Percentiles rank a stretch among this genome's conserved stretches.
Evolutionary conservation across 1,140 invertebrate genomes (phyloP).

Genomic region (Paraescarpia echinospica): DNA sequence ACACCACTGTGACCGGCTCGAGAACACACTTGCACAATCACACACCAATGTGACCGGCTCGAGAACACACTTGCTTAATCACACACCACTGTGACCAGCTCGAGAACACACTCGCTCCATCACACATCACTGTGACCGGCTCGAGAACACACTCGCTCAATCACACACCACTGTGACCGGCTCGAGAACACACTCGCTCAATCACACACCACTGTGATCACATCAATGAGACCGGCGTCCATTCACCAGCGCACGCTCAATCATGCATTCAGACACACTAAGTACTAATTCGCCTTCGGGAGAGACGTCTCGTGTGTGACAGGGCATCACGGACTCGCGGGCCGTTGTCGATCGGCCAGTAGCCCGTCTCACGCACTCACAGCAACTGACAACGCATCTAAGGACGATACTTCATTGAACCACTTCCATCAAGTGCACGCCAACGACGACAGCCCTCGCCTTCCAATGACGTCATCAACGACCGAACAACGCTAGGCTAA

Average conservation of each 20-base stretch:
- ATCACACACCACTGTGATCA: neutral
- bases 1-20: too few relatives aligned
- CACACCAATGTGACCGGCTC: too few relatives aligned
- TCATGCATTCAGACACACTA: neutral
- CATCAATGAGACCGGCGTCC: neutral
- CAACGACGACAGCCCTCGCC: too few relatives aligned
- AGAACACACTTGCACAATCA: too few relatives aligned
- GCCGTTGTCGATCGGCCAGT: neutral
- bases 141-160: too few relatives aligned
- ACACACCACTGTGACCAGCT: too few relatives aligned
- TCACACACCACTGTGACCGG: neutral
- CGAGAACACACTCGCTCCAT: too few relatives aligned
- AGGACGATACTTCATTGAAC: neutral
- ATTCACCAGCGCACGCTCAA: neutral
- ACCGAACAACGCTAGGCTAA: neutral
- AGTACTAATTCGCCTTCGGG: neutral
- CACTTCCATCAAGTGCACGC: neutral
- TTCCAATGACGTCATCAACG: neutral
- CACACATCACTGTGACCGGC: too few relatives aligned
- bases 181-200: neutral
- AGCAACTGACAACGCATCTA: neutral
- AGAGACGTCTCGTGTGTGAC: neutral
- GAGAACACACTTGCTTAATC: too few relatives aligned
- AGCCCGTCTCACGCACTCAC: neutral
- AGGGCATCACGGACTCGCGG: neutral